Evolutionary conservation across 2,113 vertebrate genomes (phyloP).

Genomic region (Ceyx margarethae): DNA sequence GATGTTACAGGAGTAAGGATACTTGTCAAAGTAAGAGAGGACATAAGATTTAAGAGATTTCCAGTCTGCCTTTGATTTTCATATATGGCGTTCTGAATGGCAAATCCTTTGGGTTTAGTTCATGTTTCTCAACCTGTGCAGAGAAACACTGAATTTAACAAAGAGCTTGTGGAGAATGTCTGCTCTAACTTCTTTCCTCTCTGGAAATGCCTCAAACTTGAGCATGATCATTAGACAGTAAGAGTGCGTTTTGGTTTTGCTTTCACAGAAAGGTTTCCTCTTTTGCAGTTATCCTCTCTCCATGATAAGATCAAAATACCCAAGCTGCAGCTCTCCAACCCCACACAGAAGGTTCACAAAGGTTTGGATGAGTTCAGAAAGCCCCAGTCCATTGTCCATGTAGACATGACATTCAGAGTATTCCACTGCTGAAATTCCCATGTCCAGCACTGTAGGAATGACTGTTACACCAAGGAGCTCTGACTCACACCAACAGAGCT

Average conservation of each 20-base stretch:
- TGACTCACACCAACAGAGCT: neutral
- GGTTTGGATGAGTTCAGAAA: neutral
- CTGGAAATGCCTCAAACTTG: neutral
- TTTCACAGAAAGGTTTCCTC: neutral
- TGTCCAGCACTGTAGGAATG: neutral
- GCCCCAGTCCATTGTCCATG: neutral
- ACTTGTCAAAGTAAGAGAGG: slow-evolving; percentile 33
- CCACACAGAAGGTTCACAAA: neutral
- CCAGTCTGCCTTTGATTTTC: slow-evolving; percentile 44
- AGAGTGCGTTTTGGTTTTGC: neutral
- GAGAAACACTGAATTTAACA: slow-evolving; percentile 15
- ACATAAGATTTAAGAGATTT: slow-evolving; percentile 38
- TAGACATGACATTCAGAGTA: neutral
- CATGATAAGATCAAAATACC: neutral
- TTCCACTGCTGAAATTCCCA: neutral
- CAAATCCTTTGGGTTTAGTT: slow-evolving; percentile 36
- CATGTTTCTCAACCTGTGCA: neutral
- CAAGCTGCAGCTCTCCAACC: neutral
- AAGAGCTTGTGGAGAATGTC: neutral
- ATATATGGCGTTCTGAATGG: slow-evolving; percentile 8
- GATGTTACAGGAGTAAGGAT: neutral
- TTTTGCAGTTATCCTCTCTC: neutral
- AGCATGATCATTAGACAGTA: neutral
- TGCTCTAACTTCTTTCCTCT: neutral
- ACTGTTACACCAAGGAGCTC: neutral